Evolutionary conservation across 2,888 invertebrate genomes (phyloP).

Genomic region (Yponomeuta cagnagella): DNA sequence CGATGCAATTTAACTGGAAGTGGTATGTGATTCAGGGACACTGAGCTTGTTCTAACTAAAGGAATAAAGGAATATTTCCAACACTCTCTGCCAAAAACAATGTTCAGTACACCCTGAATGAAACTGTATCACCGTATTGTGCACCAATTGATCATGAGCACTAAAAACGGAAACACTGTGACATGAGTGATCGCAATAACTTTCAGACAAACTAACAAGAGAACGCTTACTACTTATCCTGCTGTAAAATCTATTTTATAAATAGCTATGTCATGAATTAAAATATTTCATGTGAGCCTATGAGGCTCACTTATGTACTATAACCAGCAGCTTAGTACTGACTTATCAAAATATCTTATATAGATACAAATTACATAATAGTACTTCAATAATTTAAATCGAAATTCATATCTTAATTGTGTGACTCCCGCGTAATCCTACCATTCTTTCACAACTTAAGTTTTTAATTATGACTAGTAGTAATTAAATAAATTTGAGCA

Average conservation of each 20-base stretch:
- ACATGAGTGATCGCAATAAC: neutral
- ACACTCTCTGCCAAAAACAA: too few relatives aligned
- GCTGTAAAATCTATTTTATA: conserved; percentile 4
- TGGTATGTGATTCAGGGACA: too few relatives aligned
- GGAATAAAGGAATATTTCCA: too few relatives aligned
- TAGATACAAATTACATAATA: neutral
- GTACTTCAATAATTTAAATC: conserved; percentile 48
- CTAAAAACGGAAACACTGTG: neutral
- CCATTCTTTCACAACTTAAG: conserved; percentile 43
- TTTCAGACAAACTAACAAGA: neutral
- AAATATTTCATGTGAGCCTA: conserved; percentile 21
- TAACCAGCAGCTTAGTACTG: conserved; percentile 39
- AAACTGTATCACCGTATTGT: neutral
- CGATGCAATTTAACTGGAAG: neutral
- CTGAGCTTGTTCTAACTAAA: too few relatives aligned
- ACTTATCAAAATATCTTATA: conserved; percentile 10
- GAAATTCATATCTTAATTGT: conserved; percentile 37
- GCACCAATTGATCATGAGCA: neutral
- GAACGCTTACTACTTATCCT: neutral
- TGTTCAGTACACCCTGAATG: too few relatives aligned
- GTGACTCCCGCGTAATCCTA: conserved; percentile 41
- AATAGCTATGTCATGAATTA: conserved; percentile 47
- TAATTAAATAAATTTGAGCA: conserved; percentile 73
- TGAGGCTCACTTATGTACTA: conserved; percentile 1
- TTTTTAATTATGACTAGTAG: conserved; percentile 70